Evolutionary conservation across 2,888 invertebrate genomes (phyloP), one percentile per base, ranked within the genome.

Genomic region (Standfussiana lucernea): DNA sequence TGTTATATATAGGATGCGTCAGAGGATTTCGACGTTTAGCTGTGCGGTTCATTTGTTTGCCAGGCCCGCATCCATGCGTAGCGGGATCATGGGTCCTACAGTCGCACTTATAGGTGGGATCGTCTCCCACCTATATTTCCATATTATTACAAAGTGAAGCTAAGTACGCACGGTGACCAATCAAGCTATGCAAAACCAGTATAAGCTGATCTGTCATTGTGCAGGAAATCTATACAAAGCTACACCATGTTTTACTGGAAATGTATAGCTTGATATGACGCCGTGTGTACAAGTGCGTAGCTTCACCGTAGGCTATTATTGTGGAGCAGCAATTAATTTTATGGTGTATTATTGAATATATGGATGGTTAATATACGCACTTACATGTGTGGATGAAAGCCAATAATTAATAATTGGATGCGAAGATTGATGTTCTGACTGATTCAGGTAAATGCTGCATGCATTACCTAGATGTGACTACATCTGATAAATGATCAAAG

Each of bases 401-500:
- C 7, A 32, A 66, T 47, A 28, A 32, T n/a, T 64, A 37, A 28
- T 45, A 56, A 66, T 42, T n/a, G 35, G 7, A 66, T 35, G 40
- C 42, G 13, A 11, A 2, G 40, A 77, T 66, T 21, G 76, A 61
- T 28, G 40, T 40, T 42, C 24, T 40, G 35, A 61, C 18, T n/a
- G n/a, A 5, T 24, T 18, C 32, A 21, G 32, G 21, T 47, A 47
- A 40, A 50, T n/a, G 3, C n/a, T 66, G 21, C n/a, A 32, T 28
- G 3, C 13, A 50, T 28, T 53, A 64, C 4, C 56, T 56, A 35
- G 65, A 56, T 21, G 56, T 40, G n/a, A 42, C 6, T 4, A 21
- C 24, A 50, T n/a, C 28, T 35, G 28, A 56, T 24, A 28, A 6
- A 47, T 61, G 61, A 66, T 76, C 56, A 76, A 76, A 76, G 56